These are phyloP conservation scores for Cyanoderma ruficeps DNA, from an alignment of 2,113 vertebrate species.

Conservation along the genomic window DNA sequence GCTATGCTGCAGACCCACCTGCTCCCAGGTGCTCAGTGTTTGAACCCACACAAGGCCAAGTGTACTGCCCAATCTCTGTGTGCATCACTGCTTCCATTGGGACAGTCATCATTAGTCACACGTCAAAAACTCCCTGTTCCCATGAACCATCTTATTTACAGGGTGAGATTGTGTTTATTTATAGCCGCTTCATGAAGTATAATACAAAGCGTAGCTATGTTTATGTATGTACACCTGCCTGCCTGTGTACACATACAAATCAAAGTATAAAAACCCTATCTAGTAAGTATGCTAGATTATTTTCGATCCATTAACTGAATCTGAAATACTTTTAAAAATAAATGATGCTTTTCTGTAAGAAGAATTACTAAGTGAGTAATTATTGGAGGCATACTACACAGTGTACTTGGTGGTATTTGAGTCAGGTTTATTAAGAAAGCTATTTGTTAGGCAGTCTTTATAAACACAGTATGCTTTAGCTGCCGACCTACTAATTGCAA, in stretches of 20 bases:
- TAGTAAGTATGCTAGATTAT: background rate
- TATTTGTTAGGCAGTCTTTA: background rate
- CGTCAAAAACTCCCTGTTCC: background rate
- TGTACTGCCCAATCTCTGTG: accelerated
- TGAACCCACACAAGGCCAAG: accelerated
- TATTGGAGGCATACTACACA: background rate
- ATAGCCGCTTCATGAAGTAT: background rate
- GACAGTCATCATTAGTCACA: accelerated
- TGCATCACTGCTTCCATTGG: background rate
- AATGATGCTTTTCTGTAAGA: background rate
- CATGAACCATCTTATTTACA: background rate
- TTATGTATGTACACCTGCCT: background rate
- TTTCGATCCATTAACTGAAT: background rate
- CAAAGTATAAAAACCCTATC: background rate
- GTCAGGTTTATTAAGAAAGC: background rate
- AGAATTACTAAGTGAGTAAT: background rate
- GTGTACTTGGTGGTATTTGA: background rate
- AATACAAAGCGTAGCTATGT: accelerated
- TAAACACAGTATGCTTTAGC: background rate
- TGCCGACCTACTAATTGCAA: background rate
- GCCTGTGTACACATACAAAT: background rate
- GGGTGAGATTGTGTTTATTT: background rate
- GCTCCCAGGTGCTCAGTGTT: accelerated
- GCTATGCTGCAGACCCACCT: accelerated
- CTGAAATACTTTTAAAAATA: background rate